Evolutionary conservation across 1,140 invertebrate species (phyloP).

Genomic region (Chlorops oryzae): DNA sequence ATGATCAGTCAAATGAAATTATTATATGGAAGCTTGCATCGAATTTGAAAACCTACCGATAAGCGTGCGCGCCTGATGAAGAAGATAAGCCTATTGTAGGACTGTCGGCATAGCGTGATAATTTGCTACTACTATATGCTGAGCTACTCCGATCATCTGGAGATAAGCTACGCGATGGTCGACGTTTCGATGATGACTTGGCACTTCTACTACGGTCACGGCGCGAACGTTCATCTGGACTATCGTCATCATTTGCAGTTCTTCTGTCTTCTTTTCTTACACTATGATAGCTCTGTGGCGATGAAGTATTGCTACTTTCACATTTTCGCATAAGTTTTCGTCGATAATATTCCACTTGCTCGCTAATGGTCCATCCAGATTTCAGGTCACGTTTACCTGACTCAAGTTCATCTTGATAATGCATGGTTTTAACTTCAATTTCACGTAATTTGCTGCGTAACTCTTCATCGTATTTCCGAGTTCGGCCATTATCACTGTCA

Average conservation of each 20-base stretch:
- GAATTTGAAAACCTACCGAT: too few relatives aligned
- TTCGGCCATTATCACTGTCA: too few relatives aligned
- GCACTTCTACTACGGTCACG: conserved; percentile 2
- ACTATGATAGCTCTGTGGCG: too few relatives aligned
- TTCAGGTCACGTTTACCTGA: conserved; percentile 72
- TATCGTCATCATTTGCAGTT: not conserved
- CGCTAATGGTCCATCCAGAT: conserved; percentile 66
- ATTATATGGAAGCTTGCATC: too few relatives aligned
- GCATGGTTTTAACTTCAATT: conserved; percentile 90
- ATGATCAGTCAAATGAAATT: too few relatives aligned
- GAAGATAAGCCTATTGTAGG: not conserved
- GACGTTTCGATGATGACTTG: not conserved
- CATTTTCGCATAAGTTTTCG: conserved; percentile 83
- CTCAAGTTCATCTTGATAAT: conserved; percentile 95
- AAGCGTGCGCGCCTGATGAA: too few relatives aligned
- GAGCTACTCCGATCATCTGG: conserved; percentile 3
- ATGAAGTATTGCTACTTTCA: too few relatives aligned
- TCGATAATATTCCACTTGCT: conserved; percentile 88
- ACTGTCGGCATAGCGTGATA: not conserved
- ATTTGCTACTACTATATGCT: not conserved
- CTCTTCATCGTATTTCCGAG: conserved; percentile 68
- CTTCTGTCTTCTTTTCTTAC: not conserved
- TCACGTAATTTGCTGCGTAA: conserved; percentile 78
- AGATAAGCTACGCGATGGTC: not conserved
- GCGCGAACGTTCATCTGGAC: not conserved